These are phyloP conservation scores for Campoplex nolae DNA, from an alignment of 2,888 invertebrate species.

Conservation along the genomic window DNA sequence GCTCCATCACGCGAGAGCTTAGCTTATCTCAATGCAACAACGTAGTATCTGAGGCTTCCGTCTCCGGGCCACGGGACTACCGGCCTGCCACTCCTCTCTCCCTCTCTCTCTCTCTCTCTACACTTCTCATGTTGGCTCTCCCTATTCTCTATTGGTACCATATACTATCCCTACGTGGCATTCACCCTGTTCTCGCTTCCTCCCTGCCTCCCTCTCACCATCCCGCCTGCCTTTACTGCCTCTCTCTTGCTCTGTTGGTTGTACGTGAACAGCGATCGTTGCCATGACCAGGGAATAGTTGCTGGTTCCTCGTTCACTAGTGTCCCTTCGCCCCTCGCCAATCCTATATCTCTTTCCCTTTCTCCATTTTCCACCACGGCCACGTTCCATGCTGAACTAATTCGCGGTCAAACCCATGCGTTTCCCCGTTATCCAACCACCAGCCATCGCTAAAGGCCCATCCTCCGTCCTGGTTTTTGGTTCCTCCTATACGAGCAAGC, in stretches of 20 bases:
- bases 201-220: neutral
- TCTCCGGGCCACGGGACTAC: constrained; percentile 71
- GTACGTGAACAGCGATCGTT: constrained; percentile 29
- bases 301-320: constrained; percentile 72
- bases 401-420: constrained; percentile 78
- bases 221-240: constrained; percentile 17
- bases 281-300: constrained; percentile 29
- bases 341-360: constrained; percentile 16
- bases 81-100: constrained; percentile 43
- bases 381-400: constrained; percentile 71
- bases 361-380: constrained; percentile 11
- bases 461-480: constrained; percentile 46
- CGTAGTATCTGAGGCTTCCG: constrained; percentile 81
- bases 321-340: constrained; percentile 68
- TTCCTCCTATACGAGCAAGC: constrained; percentile 15
- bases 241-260: constrained; percentile 1
- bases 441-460: constrained; percentile 52
- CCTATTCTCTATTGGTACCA: constrained; percentile 24
- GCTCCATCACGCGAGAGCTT: constrained; percentile 83
- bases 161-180: constrained; percentile 31
- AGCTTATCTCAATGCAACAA: constrained; percentile 83
- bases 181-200: constrained; percentile 38
- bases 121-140: constrained; percentile 16
- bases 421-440: constrained; percentile 65
- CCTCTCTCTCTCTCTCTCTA: constrained; percentile 4